Percentiles rank a stretch among this genome's conserved stretches.
These are phyloP conservation scores for Trachelus troglodyta DNA, from an alignment of 2,888 invertebrate genomes.

Conservation along the genomic window DNA sequence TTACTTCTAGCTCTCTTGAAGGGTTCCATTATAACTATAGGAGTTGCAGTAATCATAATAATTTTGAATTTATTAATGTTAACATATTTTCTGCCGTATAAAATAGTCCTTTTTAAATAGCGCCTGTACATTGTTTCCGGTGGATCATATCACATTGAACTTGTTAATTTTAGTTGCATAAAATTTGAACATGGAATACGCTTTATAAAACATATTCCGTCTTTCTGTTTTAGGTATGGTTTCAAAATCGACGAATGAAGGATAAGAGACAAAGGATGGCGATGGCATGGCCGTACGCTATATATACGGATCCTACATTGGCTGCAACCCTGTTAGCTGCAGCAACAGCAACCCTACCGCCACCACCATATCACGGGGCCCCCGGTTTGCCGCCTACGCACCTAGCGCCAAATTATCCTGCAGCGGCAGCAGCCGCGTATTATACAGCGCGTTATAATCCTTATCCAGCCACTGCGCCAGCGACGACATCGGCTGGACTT, in stretches of 20 bases:
- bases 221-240: slow-evolving; percentile 84
- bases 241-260: slow-evolving; percentile 96
- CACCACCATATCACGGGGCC: slow-evolving; percentile 48
- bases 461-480: slow-evolving; percentile 71
- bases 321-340: slow-evolving; percentile 92
- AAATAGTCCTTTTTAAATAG: not conserved
- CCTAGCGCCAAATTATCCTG: slow-evolving; percentile 64
- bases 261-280: slow-evolving; percentile 96
- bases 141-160: not conserved
- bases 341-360: slow-evolving; percentile 75
- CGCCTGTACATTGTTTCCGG: too few relatives aligned
- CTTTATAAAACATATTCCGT: not conserved
- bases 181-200: not conserved
- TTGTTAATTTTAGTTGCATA: not conserved
- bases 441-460: slow-evolving; percentile 72
- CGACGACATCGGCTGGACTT: slow-evolving; percentile 66
- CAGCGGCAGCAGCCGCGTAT: slow-evolving; percentile 70
- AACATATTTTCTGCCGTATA: too few relatives aligned
- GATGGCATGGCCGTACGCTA: slow-evolving; percentile 95
- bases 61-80: not conserved
- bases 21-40: not conserved
- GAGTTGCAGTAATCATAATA: not conserved
- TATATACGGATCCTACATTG: slow-evolving; percentile 93
- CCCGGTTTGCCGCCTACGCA: slow-evolving; percentile 69
- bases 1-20: not conserved